Conservation (phyloP, 2,113 vertebrate genomes). For the Clarias gariepinus region DNA sequence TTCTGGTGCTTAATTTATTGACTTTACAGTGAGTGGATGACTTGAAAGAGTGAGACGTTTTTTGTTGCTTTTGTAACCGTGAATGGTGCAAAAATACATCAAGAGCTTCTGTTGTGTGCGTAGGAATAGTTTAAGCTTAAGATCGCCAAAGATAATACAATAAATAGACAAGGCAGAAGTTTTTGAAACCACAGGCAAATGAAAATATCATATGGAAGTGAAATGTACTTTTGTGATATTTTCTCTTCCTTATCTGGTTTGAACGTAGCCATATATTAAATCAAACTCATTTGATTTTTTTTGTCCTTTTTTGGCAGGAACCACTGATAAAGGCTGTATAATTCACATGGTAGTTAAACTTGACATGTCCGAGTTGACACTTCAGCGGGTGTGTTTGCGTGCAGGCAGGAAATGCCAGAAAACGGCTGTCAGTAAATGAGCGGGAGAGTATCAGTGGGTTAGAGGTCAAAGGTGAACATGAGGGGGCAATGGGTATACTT, state of each 20-base stretch:
- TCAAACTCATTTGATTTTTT: constrained; percentile 26
- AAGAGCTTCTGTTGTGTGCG: constrained; percentile 65
- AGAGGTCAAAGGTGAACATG: constrained; percentile 58
- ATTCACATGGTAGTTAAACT: constrained; percentile 43
- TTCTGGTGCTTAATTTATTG: constrained; percentile 41
- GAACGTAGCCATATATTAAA: constrained; percentile 20
- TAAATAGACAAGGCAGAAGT: constrained; percentile 28
- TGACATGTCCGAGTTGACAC: constrained; percentile 53
- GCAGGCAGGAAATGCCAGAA: constrained; percentile 67
- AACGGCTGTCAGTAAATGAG: constrained; percentile 59
- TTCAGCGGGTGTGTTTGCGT: constrained; percentile 49
- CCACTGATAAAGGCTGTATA: constrained; percentile 40
- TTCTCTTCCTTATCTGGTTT: constrained; percentile 30
- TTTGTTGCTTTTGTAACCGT: constrained; percentile 6
- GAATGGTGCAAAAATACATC: constrained; percentile 59
- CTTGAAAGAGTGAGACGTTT: constrained; percentile 13
- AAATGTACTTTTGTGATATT: constrained; percentile 47
- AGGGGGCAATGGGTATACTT: constrained; percentile 64
- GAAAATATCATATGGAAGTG: constrained; percentile 68
- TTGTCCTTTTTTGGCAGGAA: constrained; percentile 29
- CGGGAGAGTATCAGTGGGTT: constrained; percentile 58
- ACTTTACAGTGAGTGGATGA: constrained; percentile 37
- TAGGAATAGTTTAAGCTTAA: constrained; percentile 65
- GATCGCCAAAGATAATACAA: constrained; percentile 25
- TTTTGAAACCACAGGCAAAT: constrained; percentile 62